Percentiles rank a stretch among this genome's conserved stretches.
Conservation (phyloP, 2,797 vertebrate genomes). For the Myotis daubentonii region DNA sequence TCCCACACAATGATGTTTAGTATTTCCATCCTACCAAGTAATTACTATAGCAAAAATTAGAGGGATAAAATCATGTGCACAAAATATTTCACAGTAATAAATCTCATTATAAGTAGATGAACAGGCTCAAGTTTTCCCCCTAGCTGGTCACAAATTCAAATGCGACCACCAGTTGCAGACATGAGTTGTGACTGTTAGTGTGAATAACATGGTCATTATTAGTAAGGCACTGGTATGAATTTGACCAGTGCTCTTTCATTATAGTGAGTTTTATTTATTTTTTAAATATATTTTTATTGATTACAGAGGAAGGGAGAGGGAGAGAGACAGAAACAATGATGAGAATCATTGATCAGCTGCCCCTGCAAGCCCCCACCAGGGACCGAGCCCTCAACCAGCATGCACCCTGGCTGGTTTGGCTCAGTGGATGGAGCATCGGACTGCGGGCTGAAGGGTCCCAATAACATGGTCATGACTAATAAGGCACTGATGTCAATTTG, state of each 20-base stretch:
- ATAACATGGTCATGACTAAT: neutral
- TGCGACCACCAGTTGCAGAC: neutral
- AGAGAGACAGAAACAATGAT: too few relatives aligned
- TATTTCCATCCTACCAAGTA: conserved; percentile 4
- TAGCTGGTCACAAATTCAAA: neutral
- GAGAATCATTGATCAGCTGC: too few relatives aligned
- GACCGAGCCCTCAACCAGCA: too few relatives aligned
- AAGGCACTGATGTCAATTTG: neutral
- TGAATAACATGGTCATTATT: neutral
- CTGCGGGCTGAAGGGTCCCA: neutral
- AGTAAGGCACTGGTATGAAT: neutral
- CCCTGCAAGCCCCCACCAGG: too few relatives aligned
- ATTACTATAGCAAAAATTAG: conserved; percentile 10
- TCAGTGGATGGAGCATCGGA: too few relatives aligned
- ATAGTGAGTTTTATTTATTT: neutral
- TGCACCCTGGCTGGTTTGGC: too few relatives aligned
- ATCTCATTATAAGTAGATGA: neutral
- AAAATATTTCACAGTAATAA: conserved; percentile 27
- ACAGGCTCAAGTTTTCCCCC: neutral
- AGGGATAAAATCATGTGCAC: neutral
- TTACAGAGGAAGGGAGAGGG: too few relatives aligned
- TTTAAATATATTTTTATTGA: too few relatives aligned
- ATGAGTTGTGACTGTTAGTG: neutral
- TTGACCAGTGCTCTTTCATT: neutral
- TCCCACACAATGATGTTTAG: neutral